These are phyloP conservation scores for Rhingia rostrata DNA, from an alignment of 2,888 invertebrate species.

Conservation along the genomic window DNA sequence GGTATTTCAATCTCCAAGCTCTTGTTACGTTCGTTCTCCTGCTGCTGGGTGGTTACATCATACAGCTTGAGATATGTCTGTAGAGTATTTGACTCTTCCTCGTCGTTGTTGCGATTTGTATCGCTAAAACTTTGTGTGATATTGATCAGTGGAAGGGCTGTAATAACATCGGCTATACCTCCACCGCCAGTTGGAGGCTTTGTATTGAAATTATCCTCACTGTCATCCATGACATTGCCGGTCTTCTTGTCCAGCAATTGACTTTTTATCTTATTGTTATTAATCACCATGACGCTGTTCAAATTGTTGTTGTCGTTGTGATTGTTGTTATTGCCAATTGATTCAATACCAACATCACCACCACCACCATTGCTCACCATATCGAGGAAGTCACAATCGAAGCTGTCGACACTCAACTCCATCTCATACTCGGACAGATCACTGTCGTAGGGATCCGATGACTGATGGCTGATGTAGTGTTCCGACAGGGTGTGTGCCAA, in stretches of 20 bases:
- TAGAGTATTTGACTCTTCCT: slow-evolving; percentile 47
- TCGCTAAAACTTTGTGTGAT: slow-evolving; percentile 58
- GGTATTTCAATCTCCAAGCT: slow-evolving; percentile 67
- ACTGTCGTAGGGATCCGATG: slow-evolving; percentile 81
- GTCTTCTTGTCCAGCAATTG: slow-evolving; percentile 54
- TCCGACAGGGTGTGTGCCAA: slow-evolving; percentile 88
- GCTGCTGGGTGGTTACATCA: slow-evolving; percentile 65
- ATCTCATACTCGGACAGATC: slow-evolving; percentile 81
- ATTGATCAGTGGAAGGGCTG: slow-evolving; percentile 59
- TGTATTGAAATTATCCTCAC: slow-evolving; percentile 41
- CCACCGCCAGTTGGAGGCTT: slow-evolving; percentile 26
- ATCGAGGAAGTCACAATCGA: slow-evolving; percentile 74
- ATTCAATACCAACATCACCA: too few relatives aligned
- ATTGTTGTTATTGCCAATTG: slow-evolving; percentile 25
- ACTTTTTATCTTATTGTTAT: slow-evolving; percentile 50
- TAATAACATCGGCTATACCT: slow-evolving; percentile 1
- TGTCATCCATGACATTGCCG: slow-evolving; percentile 48
- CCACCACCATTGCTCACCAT: slow-evolving; percentile 4
- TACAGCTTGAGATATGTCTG: slow-evolving; percentile 65
- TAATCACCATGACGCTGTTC: slow-evolving; percentile 67
- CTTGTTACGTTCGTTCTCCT: slow-evolving; percentile 59
- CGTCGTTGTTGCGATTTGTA: slow-evolving; percentile 67
- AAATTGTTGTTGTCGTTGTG: slow-evolving; percentile 68
- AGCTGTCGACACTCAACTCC: slow-evolving; percentile 79
- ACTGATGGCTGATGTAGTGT: slow-evolving; percentile 81